Evolutionary conservation across 2,888 invertebrate genomes (phyloP), one percentile per base, ranked within the genome.

Genomic region (Cantharis rufa): DNA sequence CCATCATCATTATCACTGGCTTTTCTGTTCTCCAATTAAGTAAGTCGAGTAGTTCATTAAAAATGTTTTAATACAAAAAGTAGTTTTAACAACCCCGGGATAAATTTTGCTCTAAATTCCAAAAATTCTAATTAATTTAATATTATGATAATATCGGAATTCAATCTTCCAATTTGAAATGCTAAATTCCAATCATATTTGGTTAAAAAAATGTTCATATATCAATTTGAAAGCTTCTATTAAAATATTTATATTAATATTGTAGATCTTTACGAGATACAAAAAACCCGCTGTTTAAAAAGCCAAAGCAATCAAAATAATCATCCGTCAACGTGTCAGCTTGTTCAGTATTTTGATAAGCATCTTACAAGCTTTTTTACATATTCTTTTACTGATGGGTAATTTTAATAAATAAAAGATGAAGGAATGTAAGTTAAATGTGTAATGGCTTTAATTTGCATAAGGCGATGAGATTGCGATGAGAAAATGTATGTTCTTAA

Each of bases 301-400:
- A 77, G 77, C 77, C 15, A 75, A 66, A 75, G 71, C 74, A 74
- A 79, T 80, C 74, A 78, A 81, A 80, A 79, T 81, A 82, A 83
- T 82, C 83, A 82, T 80, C 80, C 81, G 82, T 83, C 82, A 82
- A 75, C 80, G 78, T 80, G 80, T 82, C 82, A 79, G 80, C 78
- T 83, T 81, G 82, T 84, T 83, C 83, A 83, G 83, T 82, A 82
- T 80, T 78, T 27, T 79, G 83, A 83, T 83, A 83, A 82, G 74
- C 74, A 82, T 82, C 81, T 72, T 75, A 80, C 78, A 77, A 69
- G 71, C 70, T 62, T 73, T 78, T 74, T 74, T 71, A 78, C 15
- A 15, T 76, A 70, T 74, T 78, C 70, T 73, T 62, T 24, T 68
- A 64, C 18, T 27, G 71, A 70, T 62, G 66, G 66, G 62, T 77